Evolutionary conservation across 2,113 vertebrate species (phyloP), one percentile per base, ranked within the genome.

Genomic region (Indicator maculatus): DNA sequence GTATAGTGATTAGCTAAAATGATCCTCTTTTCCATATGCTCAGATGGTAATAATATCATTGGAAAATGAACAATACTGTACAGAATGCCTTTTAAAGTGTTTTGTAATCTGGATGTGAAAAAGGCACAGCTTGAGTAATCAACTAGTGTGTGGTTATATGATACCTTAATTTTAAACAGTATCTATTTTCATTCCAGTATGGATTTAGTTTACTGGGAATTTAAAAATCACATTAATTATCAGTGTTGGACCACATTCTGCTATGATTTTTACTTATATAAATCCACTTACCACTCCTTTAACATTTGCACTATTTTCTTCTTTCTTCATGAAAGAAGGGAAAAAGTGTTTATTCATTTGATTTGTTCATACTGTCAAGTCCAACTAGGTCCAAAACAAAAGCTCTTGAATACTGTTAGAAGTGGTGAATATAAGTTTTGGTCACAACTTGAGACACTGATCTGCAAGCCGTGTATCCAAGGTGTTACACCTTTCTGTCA

Each of bases 71-170:
- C 58, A 71, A 18, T 69, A 76, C 30, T 19, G 9, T 78, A 41
- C 14, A 41, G 52, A 74, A 74, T 74, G 38, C 56, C 77, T 58
- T 86, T 91, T 52, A 63, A 93, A 89, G 75, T 79, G 23, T 61
- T 94, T 70, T 66, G 33, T 89, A 80, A 67, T 83, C 89, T 76
- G 61, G 63, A n/a, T 88, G 86, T 66, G 58, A 63, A 84, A 84
- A 85, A 75, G 21, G 13, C 52, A 77, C 45, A 91, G 33, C 50
- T 80, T 89, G 56, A 84, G 13, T 83, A 91, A 86, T 89, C 41
- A 7, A 60, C 41, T 83, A 77, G 17, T 44, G 13, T 85, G n/a
- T 77, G 47, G 24, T 55, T 75, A 44, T 66, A 41, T 5, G 6
- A 52, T 64, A 76, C n/a, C 79, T 86, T 67, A 60, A 33, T 72